Evolutionary conservation across 2,888 invertebrate species (phyloP).

Genomic region (Plusia festucae): DNA sequence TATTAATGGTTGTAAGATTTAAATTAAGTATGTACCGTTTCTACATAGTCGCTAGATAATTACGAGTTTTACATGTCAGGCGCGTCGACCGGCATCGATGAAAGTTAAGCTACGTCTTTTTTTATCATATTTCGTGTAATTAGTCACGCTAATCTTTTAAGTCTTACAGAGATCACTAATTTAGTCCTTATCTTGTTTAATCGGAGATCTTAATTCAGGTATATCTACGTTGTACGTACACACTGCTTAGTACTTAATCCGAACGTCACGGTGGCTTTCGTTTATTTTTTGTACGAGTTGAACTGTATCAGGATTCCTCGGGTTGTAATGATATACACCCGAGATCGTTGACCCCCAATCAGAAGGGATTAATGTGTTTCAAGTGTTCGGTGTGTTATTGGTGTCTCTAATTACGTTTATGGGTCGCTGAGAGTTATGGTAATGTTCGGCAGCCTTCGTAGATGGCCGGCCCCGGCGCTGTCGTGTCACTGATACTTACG

Average conservation of each 20-base stretch:
- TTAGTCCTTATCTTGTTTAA: constrained; percentile 63
- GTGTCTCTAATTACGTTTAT: constrained; percentile 87
- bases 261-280: constrained; percentile 67
- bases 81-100: constrained; percentile 22
- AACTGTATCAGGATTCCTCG: constrained; percentile 73
- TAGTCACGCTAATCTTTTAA: constrained; percentile 47
- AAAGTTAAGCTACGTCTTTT: constrained; percentile 42
- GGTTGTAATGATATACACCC: constrained; percentile 73
- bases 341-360: constrained; percentile 81
- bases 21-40: constrained; percentile 60
- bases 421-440: constrained; percentile 84
- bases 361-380: constrained; percentile 85
- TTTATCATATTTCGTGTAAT: constrained; percentile 50
- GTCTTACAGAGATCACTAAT: constrained; percentile 24
- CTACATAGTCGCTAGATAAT: constrained; percentile 50
- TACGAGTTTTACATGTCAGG: constrained; percentile 44
- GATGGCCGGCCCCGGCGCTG: constrained; percentile 75
- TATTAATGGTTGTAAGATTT: constrained; percentile 57
- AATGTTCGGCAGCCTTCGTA: constrained; percentile 83
- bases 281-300: constrained; percentile 72
- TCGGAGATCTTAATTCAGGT: constrained; percentile 67
- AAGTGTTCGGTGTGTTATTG: constrained; percentile 82
- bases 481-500: constrained; percentile 87
- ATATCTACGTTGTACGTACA: constrained; percentile 73
- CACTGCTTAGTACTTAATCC: constrained; percentile 66